Base-by-base conservation (phyloP, 1,140 invertebrate genomes). In the Pseudoatta argentina region DNA sequence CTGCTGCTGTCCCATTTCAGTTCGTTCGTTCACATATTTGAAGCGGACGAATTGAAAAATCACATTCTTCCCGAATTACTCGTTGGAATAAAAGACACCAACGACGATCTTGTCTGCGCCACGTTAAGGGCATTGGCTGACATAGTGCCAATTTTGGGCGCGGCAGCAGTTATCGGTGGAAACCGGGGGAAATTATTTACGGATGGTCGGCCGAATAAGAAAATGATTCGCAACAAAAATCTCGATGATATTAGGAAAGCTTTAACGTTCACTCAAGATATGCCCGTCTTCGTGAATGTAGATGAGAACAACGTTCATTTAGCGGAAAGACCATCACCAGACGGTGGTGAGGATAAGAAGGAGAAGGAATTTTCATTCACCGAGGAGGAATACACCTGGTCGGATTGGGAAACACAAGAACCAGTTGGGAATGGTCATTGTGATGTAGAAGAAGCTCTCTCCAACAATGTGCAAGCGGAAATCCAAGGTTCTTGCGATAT, bases 141-240 rank as follows among this genome's bases (percentile, higher is more conserved):
- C 92, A 93, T 99, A 57, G 97, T 99, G 30, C 97, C 97, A 3
- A 96, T 98, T 82, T 94, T 99, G 27, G 98, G 98, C 55, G 97
- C 97, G 21, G 96, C 97, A 0, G 96, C 96, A 24, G 98, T 98
- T 0, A 97, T 98, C 64, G 98, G 98, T 16, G 97, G 97, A 0
- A 97, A 97, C 90, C 96, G 98, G 77, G 96, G 96, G 0, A 97
- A 97, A 94, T 95, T 98, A 59, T 98, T 99, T 91, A 97, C 97
- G 5, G 98, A 98, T 93, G 98, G 98, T 14, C 96, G 97, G 87
- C 98, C 98, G 2, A 96, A 96, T 86, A 95, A 93, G 87, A 75
- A 91, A 21, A 92, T 73, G n/a, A 67, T 34, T n/a, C 75, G 53
- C 0, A 61, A 21, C 0, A 73, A 82, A 44, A 61, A 57, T 16